Evolutionary conservation across 2,113 vertebrate species (phyloP), one percentile per base, ranked within the genome.

Genomic region (Xenopus laevis): DNA sequence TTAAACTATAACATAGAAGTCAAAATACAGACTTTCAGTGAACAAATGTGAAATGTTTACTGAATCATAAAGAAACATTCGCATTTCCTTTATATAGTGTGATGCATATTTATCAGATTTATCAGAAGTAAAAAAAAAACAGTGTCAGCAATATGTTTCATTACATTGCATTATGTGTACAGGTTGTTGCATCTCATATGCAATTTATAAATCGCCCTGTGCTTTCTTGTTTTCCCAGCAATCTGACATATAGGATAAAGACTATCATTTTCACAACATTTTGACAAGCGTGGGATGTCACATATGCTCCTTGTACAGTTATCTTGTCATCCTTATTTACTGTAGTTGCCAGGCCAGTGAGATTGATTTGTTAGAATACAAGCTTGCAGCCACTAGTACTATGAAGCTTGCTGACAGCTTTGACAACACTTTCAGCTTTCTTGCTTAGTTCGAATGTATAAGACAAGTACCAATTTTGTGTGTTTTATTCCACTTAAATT

Each of bases 181-280:
- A 60, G 10, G 21, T 60, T 60, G 58, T 60, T 23, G 3, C 1
- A 13, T 60, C 21, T 10, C 58, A 60, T 45, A 67, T 67, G 46
- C 45, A 67, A 67, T 45, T 50, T 67, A 46, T 50, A 21, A 47
- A 45, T 67, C 10, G 52, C 45, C 30, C 52, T 4, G 13, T 20
- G 53, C 44, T 60, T 62, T 4, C 13, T 68, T 45, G 20, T 55
- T 57, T 45, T 63, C 59, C n/a, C 8, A 15, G 9, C 16, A 23
- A 21, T 45, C 7, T 69, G 47, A 68, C 18, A 33, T 7, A 52
- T 16, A 67, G 40, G 17, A 67, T 21, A 53, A 46, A 68, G 30
- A 55, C n/a, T 62, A 63, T 71, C 45, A 71, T 71, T 66, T 58
- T 53, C 44, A 67, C 15, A 71, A 45, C 10, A 30, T 63, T 73